Evolutionary conservation across 2,888 invertebrate genomes (phyloP).

Genomic region (Aromia moschata): DNA sequence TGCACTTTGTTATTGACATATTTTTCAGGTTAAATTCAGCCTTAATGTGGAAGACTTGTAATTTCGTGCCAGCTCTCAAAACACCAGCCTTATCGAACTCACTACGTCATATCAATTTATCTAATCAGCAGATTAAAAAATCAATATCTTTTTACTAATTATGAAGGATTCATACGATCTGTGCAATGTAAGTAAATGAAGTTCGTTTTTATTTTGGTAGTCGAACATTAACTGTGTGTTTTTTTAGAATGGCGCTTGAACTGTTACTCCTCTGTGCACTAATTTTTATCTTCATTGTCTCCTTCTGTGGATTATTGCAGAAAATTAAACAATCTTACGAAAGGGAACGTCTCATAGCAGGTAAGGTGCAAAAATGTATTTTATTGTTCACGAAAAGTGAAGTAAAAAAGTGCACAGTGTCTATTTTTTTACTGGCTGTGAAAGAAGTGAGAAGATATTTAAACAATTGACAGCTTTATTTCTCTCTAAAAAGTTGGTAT

Average conservation of each 20-base stretch:
- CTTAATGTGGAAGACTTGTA: conserved; percentile 19
- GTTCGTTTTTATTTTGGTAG: conserved; percentile 9
- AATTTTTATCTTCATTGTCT: conserved; percentile 53
- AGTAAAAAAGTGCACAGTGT: too few species aligned
- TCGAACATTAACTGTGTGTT: conserved; percentile 20
- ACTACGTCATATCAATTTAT: conserved; percentile 34
- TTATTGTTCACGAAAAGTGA: too few species aligned
- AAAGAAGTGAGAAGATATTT: too few species aligned
- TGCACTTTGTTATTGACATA: neutral
- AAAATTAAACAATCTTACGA: conserved; percentile 54
- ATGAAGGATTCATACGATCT: conserved; percentile 36
- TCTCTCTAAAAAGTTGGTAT: too few species aligned
- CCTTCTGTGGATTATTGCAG: conserved; percentile 55
- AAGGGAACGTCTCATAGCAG: conserved; percentile 46
- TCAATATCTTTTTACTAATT: conserved; percentile 41
- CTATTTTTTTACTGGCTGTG: too few species aligned
- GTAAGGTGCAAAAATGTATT: conserved; percentile 43
- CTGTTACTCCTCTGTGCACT: conserved; percentile 50
- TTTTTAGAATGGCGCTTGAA: conserved; percentile 53
- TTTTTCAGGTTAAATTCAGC: conserved; percentile 33
- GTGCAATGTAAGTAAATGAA: conserved; percentile 34
- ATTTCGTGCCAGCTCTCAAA: neutral
- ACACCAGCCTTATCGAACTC: conserved; percentile 6
- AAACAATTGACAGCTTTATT: too few species aligned
- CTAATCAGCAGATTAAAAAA: conserved; percentile 45